Evolutionary conservation across 1,140 invertebrate species (phyloP).

Genomic region (Drosophila tristis): DNA sequence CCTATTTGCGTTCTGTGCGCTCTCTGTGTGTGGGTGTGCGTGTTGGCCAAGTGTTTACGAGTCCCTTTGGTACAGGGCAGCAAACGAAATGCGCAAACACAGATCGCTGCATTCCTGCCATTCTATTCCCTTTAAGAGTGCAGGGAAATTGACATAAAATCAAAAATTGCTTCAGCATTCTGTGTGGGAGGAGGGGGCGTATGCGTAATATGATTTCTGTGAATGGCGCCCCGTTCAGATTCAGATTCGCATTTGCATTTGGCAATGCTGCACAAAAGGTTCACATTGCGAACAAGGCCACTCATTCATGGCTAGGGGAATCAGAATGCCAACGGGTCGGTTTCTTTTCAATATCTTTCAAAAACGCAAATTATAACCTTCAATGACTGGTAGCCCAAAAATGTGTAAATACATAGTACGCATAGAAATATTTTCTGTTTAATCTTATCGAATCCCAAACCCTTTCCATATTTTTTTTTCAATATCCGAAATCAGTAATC

Average conservation of each 20-base stretch:
- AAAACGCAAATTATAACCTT: too few relatives aligned
- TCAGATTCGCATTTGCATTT: constrained; percentile 48
- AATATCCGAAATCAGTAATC: too few relatives aligned
- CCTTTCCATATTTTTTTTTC: too few relatives aligned
- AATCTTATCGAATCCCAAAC: too few relatives aligned
- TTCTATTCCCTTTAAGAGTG: constrained; percentile 12
- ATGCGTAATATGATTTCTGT: constrained; percentile 69
- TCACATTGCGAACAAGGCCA: constrained; percentile 45
- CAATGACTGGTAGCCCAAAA: too few relatives aligned
- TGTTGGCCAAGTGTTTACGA: constrained; percentile 73
- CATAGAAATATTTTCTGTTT: too few relatives aligned
- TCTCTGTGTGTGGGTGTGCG: constrained; percentile 10
- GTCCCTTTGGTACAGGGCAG: constrained; percentile 69
- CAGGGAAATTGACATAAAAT: constrained; percentile 56
- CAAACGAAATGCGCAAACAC: constrained; percentile 73
- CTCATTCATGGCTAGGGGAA: constrained; percentile 5
- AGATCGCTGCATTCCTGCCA: constrained; percentile 53
- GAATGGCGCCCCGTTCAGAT: constrained; percentile 55
- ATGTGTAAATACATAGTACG: too few relatives aligned
- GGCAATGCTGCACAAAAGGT: constrained; percentile 46
- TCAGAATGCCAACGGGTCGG: too few relatives aligned
- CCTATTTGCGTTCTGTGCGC: background rate
- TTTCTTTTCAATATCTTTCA: too few relatives aligned
- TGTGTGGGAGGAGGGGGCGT: constrained; percentile 39
- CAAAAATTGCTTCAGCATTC: constrained; percentile 62